Conservation (phyloP, 2,113 vertebrate species). For the Ploceus nigricollis region DNA sequence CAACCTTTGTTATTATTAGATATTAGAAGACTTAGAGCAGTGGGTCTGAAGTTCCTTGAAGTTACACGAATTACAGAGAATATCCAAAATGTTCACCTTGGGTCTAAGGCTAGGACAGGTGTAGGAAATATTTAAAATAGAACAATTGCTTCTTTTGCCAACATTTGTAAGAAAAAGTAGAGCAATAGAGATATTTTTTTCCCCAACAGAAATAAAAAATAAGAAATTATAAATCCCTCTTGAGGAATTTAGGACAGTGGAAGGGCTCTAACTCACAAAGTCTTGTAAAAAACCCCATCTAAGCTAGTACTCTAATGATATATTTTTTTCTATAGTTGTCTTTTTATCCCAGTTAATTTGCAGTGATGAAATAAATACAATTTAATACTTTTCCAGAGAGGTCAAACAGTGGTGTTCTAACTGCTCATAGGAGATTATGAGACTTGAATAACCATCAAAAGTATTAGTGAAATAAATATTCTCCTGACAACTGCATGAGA, state of each 20-base stretch:
- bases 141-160: neutral
- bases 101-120: neutral
- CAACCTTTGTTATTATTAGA: neutral
- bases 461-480: neutral
- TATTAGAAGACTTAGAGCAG: neutral
- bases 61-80: neutral
- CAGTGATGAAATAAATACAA: neutral
- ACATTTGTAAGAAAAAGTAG: neutral
- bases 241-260: neutral
- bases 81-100: neutral
- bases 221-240: neutral
- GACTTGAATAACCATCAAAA: neutral
- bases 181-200: neutral
- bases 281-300: neutral
- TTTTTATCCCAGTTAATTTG: neutral
- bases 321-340: neutral
- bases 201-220: neutral
- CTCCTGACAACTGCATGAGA: neutral
- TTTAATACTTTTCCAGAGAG: neutral
- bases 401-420: neutral
- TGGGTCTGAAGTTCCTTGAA: neutral
- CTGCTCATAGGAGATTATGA: neutral
- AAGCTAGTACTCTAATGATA: neutral
- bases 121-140: neutral
- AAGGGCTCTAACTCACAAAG: neutral